Evolutionary conservation across 2,797 vertebrate species (phyloP).

Genomic region (Epinephelus coioides): DNA sequence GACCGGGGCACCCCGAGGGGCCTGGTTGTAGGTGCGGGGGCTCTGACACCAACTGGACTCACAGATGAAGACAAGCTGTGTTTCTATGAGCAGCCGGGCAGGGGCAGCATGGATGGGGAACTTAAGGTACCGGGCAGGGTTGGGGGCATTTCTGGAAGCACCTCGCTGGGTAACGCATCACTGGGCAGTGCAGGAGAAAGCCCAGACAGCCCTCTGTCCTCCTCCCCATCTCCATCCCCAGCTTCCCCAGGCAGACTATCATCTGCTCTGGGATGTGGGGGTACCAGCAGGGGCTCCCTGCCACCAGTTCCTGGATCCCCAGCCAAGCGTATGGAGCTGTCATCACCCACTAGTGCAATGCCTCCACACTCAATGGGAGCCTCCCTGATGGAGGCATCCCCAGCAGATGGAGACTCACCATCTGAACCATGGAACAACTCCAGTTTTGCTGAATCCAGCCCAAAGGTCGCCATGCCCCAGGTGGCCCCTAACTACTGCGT

Average conservation of each 20-base stretch:
- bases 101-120: conserved; percentile 81
- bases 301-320: conserved; percentile 67
- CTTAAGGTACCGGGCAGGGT: conserved; percentile 84
- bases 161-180: conserved; percentile 75
- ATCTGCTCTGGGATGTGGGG: conserved; percentile 66
- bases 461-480: conserved; percentile 75
- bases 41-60: conserved; percentile 83
- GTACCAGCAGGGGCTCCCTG: conserved; percentile 73
- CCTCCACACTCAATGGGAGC: conserved; percentile 49
- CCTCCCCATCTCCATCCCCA: conserved; percentile 80
- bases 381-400: conserved; percentile 46
- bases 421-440: conserved; percentile 82
- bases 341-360: conserved; percentile 39
- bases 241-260: conserved; percentile 78
- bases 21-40: conserved; percentile 56
- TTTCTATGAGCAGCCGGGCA: conserved; percentile 88
- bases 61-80: conserved; percentile 95
- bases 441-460: conserved; percentile 57
- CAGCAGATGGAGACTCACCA: conserved; percentile 36
- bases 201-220: conserved; percentile 83
- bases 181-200: conserved; percentile 86
- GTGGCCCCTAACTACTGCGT: conserved; percentile 80
- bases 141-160: conserved; percentile 78
- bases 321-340: conserved; percentile 58
- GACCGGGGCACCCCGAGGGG: conserved; percentile 79